Conservation (phyloP, 2,113 vertebrate species). For the Oncorhynchus masou region DNA sequence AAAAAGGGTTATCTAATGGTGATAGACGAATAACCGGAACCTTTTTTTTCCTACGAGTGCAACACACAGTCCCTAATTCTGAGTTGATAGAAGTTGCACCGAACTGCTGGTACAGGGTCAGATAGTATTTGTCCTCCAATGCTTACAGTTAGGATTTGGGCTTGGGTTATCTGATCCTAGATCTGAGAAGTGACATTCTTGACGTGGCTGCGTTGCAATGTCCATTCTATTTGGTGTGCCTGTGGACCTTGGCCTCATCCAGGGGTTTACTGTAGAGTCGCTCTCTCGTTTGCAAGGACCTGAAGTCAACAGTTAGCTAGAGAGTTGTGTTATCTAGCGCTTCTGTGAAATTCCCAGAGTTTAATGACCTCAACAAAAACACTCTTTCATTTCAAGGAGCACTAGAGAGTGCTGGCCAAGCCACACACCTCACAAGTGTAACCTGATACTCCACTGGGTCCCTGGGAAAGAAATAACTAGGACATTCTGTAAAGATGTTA, state of each 20-base stretch:
- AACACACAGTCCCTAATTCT: not conserved
- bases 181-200: no score
- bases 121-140: no score
- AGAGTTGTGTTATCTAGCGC: not conserved
- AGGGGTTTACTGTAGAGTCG: not conserved
- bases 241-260: not conserved
- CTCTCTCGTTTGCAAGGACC: slow-evolving; percentile 1
- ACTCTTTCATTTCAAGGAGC: not conserved
- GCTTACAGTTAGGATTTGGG: no score
- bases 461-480: no score
- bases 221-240: not conserved
- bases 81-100: no score
- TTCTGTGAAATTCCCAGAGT: slow-evolving; percentile 7
- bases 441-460: not conserved
- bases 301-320: not conserved
- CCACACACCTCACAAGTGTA: not conserved
- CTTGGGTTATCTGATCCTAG: no score
- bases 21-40: no score
- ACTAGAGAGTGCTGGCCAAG: not conserved
- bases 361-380: slow-evolving; percentile 3
- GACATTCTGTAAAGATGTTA: not conserved
- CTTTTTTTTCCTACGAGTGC: no score
- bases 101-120: no score
- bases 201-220: no score
- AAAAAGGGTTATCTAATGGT: no score